phyloP scores from a whole-genome alignment of 2,888 invertebrate species.

The Clivina fossor region DNA sequence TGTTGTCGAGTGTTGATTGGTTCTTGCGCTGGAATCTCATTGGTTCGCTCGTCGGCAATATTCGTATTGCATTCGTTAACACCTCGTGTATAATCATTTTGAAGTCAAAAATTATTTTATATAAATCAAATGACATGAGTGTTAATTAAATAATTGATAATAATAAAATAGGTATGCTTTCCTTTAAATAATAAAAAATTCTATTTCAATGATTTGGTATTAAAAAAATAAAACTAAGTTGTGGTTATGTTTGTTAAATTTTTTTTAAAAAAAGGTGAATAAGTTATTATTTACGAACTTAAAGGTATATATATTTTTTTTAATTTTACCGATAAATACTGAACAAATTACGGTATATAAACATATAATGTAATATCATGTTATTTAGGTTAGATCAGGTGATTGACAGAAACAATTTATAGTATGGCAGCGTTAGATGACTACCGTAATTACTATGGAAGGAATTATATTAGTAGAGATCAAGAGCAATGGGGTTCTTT shows the following conservation, averaged over 20 bases:
- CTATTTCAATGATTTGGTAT: no score
- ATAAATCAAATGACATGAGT: not conserved
- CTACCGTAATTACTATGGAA: slow-evolving; percentile 35
- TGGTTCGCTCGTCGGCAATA: slow-evolving; percentile 31
- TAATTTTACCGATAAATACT: not conserved
- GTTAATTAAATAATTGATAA: no score
- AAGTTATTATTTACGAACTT: slow-evolving; percentile 1
- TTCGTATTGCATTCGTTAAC: slow-evolving; percentile 15
- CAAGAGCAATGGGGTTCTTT: slow-evolving; percentile 31
- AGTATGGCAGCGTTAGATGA: slow-evolving; percentile 42
- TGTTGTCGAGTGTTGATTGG: slow-evolving; percentile 33
- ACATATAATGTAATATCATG: not conserved
- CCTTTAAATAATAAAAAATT: no score
- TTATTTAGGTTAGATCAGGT: slow-evolving; percentile 27
- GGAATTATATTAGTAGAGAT: slow-evolving; percentile 30
- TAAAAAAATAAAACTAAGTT: no score
- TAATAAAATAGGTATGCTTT: no score
- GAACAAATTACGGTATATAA: not conserved
- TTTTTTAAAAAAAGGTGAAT: not conserved
- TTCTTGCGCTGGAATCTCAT: slow-evolving; percentile 15
- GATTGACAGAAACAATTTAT: slow-evolving; percentile 9
- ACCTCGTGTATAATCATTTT: not conserved
- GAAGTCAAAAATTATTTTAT: slow-evolving; percentile 4
- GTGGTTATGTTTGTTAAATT: slow-evolving; percentile 11
- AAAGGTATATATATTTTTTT: not conserved